Evolutionary conservation across 2,113 vertebrate genomes (phyloP).

Genomic region (Microcebus lehilahytsara): DNA sequence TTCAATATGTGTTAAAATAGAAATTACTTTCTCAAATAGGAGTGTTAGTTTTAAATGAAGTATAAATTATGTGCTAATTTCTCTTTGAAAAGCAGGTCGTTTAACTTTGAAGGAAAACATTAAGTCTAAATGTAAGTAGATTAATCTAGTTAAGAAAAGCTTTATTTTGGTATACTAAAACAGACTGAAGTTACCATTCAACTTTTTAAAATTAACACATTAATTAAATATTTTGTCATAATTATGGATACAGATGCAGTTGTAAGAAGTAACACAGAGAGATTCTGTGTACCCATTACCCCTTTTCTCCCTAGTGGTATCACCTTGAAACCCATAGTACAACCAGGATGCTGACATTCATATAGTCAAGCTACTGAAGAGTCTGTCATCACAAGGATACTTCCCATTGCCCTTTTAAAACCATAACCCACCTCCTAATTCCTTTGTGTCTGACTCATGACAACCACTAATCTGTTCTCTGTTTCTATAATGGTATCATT

Average conservation of each 20-base stretch:
- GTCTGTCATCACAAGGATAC: too few relatives aligned
- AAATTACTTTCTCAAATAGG: neutral
- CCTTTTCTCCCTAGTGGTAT: neutral
- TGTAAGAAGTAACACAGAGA: neutral
- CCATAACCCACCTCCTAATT: accelerated
- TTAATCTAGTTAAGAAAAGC: neutral
- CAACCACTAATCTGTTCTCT: neutral
- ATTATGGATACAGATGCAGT: too few relatives aligned
- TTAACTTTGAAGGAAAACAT: neutral
- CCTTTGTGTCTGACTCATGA: neutral
- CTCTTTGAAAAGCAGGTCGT: neutral
- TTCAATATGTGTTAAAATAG: neutral
- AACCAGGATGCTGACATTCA: neutral
- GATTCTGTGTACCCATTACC: neutral
- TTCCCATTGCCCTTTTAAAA: neutral
- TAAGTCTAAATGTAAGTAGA: neutral
- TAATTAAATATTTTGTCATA: neutral
- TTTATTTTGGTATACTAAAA: neutral
- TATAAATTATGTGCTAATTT: slow-evolving; percentile 12
- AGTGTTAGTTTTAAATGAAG: neutral
- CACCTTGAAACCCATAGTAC: neutral
- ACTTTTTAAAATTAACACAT: neutral
- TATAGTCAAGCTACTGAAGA: neutral
- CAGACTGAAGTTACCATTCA: neutral
- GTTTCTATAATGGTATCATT: neutral